Evolutionary conservation across 2,888 invertebrate genomes (phyloP).

Genomic region (Craniophora ligustri): DNA sequence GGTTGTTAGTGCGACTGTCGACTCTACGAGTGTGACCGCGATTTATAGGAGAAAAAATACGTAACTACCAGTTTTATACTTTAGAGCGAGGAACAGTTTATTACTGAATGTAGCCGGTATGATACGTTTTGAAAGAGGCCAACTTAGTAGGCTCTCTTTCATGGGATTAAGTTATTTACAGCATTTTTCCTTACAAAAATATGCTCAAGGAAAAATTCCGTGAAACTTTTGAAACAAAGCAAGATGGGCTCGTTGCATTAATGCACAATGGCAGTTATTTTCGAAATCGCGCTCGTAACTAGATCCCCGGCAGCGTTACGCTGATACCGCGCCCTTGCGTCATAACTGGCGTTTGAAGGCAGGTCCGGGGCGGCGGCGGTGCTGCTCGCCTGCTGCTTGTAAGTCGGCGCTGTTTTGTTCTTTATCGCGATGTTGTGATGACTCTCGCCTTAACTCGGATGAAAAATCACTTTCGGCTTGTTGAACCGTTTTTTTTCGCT

Average conservation of each 20-base stretch:
- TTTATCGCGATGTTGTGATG: constrained; percentile 46
- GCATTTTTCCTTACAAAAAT: constrained; percentile 11
- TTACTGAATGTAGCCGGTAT: constrained; percentile 9
- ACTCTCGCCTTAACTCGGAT: constrained; percentile 47
- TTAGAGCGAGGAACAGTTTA: constrained; percentile 20
- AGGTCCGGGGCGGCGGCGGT: background rate
- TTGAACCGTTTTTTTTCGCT: constrained; percentile 47
- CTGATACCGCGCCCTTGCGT: constrained; percentile 24
- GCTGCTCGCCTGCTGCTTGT: constrained; percentile 17
- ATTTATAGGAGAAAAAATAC: constrained; percentile 19
- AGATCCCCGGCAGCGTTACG: constrained; percentile 17
- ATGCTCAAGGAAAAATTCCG: constrained; percentile 11
- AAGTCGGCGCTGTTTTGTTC: constrained; percentile 50
- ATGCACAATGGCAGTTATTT: constrained; percentile 28
- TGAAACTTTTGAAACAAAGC: constrained; percentile 1
- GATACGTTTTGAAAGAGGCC: constrained; percentile 28
- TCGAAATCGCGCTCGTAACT: constrained; percentile 16
- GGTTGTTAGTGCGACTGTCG: constrained; percentile 38
- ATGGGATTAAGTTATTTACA: constrained; percentile 29
- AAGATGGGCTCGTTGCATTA: constrained; percentile 22
- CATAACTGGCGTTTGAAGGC: constrained; percentile 23
- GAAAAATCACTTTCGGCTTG: constrained; percentile 52
- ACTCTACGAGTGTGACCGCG: constrained; percentile 22
- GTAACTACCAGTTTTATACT: constrained; percentile 10
- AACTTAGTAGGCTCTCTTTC: constrained; percentile 39